Conservation (phyloP, 23 tunicate genomes). For the Phallusia fumigata region DNA sequence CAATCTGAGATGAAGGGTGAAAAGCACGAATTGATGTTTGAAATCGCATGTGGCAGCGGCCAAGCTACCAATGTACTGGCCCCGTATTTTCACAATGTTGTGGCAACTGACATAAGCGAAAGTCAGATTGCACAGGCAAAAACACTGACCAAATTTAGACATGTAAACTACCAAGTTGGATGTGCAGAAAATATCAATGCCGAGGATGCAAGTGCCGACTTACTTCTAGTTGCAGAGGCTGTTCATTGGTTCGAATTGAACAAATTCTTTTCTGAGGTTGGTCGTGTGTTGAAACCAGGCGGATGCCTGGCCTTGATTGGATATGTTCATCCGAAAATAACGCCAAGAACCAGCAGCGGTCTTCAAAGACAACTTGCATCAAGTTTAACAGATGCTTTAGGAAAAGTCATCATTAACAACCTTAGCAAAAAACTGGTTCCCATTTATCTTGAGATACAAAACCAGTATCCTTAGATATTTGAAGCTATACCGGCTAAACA, state of each 20-base stretch:
- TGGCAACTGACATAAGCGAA: slow-evolving; percentile 48
- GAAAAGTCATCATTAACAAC: no score
- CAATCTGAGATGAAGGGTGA: no score
- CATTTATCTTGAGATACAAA: no score
- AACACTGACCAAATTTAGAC: slow-evolving; percentile 4
- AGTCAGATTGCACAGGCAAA: slow-evolving; percentile 52
- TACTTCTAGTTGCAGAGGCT: slow-evolving; percentile 57
- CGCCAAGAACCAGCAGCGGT: background rate
- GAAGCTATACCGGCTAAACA: no score
- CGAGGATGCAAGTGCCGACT: slow-evolving; percentile 40
- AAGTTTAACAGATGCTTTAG: background rate
- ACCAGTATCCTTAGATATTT: no score
- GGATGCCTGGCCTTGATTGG: slow-evolving; percentile 61
- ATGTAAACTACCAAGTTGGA: slow-evolving; percentile 42
- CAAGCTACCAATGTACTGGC: slow-evolving; percentile 38
- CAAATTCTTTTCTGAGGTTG: slow-evolving; percentile 50
- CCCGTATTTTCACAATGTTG: slow-evolving; percentile 29
- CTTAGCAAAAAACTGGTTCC: no score
- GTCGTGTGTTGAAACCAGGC: slow-evolving; percentile 55
- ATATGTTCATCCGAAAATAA: slow-evolving; percentile 18
- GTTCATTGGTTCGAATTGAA: slow-evolving; percentile 71
- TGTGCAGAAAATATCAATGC: slow-evolving; percentile 41
- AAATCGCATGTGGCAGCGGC: slow-evolving; percentile 74
- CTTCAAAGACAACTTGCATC: background rate
- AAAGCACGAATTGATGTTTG: slow-evolving; percentile 33